Evolutionary conservation across 1,140 invertebrate species (phyloP).

Genomic region (Calliopsis andreniformis): DNA sequence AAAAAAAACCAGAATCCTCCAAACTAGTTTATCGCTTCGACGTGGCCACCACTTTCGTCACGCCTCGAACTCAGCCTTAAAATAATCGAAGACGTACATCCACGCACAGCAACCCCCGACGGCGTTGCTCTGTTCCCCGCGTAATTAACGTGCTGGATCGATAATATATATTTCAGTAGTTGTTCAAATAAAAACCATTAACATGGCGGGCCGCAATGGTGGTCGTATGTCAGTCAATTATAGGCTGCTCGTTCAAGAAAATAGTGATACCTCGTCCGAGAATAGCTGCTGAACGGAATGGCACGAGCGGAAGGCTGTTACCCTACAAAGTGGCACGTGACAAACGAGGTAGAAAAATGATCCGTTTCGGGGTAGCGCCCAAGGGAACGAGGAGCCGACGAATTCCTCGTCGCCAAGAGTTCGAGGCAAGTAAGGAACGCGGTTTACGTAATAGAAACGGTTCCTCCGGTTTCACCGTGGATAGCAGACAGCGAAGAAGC

Average conservation of each 20-base stretch:
- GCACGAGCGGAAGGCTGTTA: neutral
- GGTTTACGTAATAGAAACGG: constrained; percentile 27
- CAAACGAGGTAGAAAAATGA: constrained; percentile 1
- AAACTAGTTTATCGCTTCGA: neutral
- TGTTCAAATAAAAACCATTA: constrained; percentile 11
- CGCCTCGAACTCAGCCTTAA: neutral
- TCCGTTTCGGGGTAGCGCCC: neutral
- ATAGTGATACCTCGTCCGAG: neutral
- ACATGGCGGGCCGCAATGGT: neutral
- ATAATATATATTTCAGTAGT: neutral
- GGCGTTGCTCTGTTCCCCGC: neutral
- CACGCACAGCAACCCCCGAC: neutral
- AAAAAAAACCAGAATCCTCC: neutral
- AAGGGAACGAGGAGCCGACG: neutral
- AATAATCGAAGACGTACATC: constrained; percentile 5
- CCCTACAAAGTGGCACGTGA: constrained; percentile 1
- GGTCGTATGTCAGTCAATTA: constrained; percentile 18
- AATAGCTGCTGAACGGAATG: constrained; percentile 6
- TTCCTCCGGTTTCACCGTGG: constrained; percentile 22
- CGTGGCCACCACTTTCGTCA: neutral
- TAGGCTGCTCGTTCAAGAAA: constrained; percentile 5
- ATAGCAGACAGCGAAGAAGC: constrained; percentile 20
- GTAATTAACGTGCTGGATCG: neutral
- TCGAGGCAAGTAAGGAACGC: neutral
- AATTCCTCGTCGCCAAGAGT: neutral